phyloP scores from a whole-genome alignment of 2,888 invertebrate species.

The Drosophila austrosaltans region DNA sequence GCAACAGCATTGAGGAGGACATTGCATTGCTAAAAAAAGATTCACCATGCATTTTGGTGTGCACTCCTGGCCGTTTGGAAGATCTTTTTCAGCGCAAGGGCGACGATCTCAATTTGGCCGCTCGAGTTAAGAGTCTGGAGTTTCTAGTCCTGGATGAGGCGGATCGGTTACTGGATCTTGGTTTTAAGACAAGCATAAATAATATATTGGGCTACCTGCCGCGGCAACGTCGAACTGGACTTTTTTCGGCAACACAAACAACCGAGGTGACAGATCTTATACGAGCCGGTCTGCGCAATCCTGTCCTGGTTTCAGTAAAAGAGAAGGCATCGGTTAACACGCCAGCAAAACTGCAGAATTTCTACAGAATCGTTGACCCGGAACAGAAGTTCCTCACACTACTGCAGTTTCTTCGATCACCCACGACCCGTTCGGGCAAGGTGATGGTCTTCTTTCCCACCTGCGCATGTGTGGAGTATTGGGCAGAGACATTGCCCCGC shows the following conservation, averaged over 20 bases:
- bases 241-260: constrained; percentile 99
- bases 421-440: constrained; percentile 84
- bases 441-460: constrained; percentile 96
- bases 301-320: constrained; percentile 94
- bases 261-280: constrained; percentile 95
- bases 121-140: constrained; percentile 92
- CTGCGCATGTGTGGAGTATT: constrained; percentile 98
- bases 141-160: constrained; percentile 98
- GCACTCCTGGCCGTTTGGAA: constrained; percentile 96
- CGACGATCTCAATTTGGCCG: constrained; percentile 88
- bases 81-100: constrained; percentile 91
- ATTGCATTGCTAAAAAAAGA: constrained; percentile 86
- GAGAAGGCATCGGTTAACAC: constrained; percentile 92
- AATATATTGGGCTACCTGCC: constrained; percentile 96
- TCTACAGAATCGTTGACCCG: constrained; percentile 90
- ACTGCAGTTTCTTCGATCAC: constrained; percentile 89
- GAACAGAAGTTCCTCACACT: constrained; percentile 92
- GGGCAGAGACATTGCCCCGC: constrained; percentile 87
- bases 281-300: constrained; percentile 96
- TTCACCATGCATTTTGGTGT: constrained; percentile 94
- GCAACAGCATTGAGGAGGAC: constrained; percentile 91
- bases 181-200: constrained; percentile 89
- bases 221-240: constrained; percentile 95
- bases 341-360: constrained; percentile 89
- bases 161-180: constrained; percentile 95